phyloP scores from a whole-genome alignment of 2,888 invertebrate genomes.

The Phalera bucephala region DNA sequence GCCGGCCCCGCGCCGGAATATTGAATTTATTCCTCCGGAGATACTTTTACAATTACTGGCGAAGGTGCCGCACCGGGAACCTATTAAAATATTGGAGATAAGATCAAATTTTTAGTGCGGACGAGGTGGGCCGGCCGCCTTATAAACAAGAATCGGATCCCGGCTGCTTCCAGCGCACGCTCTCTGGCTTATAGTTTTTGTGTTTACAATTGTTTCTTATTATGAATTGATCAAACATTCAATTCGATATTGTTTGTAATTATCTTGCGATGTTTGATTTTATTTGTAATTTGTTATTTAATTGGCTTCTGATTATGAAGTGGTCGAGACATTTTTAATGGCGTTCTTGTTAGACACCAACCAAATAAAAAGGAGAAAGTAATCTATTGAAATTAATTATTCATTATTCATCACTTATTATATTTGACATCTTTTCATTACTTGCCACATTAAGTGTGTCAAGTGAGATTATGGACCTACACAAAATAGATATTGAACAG shows the following conservation, averaged over 20 bases:
- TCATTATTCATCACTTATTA: not conserved
- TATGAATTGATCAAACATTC: conserved; percentile 75
- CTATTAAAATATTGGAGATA: conserved; percentile 81
- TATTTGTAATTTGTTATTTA: conserved; percentile 74
- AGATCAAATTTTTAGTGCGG: conserved; percentile 76
- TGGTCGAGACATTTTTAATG: conserved; percentile 39
- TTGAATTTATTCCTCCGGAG: conserved; percentile 70
- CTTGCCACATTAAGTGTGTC: not conserved
- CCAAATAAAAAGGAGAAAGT: conserved; percentile 11
- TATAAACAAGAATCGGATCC: conserved; percentile 68
- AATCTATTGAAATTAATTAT: not conserved
- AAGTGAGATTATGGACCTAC: not conserved
- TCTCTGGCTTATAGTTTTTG: conserved; percentile 65
- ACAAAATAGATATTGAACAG: too few relatives aligned
- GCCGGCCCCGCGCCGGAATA: conserved; percentile 50
- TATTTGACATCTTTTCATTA: not conserved
- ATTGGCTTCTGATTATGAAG: conserved; percentile 70
- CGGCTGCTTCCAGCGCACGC: conserved; percentile 61
- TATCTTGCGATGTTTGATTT: conserved; percentile 63
- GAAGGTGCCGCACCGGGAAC: conserved; percentile 78
- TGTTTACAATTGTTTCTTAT: conserved; percentile 79
- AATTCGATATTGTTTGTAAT: conserved; percentile 75
- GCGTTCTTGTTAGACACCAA: conserved; percentile 34
- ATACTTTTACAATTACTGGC: conserved; percentile 74
- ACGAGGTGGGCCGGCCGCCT: conserved; percentile 72